Percentiles rank a stretch among this genome's conserved stretches.
phyloP scores from a whole-genome alignment of 1,140 invertebrate species.

The Eriocheir sinensis region DNA sequence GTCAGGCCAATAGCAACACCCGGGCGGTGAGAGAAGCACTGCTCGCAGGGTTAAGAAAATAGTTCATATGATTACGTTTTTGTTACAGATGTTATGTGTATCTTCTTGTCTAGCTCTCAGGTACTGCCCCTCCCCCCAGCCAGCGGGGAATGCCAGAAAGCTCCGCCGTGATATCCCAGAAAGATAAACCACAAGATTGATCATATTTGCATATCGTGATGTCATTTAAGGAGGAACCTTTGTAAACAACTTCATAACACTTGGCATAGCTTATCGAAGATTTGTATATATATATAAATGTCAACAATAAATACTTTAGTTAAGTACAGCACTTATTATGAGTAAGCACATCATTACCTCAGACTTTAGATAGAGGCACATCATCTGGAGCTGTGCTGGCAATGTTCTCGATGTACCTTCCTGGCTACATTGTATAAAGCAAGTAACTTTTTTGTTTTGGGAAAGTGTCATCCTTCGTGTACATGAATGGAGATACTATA shows the following conservation, averaged over 20 bases:
- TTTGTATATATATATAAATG: slow-evolving; percentile 77
- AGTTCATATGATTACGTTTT: slow-evolving; percentile 55
- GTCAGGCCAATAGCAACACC: slow-evolving; percentile 45
- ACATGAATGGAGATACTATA: too few relatives aligned
- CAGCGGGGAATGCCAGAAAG: not conserved
- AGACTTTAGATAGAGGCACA: slow-evolving; percentile 29
- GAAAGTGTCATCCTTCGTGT: not conserved
- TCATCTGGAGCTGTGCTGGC: not conserved
- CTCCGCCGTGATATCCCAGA: not conserved
- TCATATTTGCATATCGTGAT: slow-evolving; percentile 75
- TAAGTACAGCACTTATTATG: slow-evolving; percentile 66
- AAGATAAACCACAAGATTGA: slow-evolving; percentile 46
- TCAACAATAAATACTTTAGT: slow-evolving; percentile 67
- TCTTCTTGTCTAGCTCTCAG: slow-evolving; percentile 75
- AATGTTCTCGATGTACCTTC: slow-evolving; percentile 37
- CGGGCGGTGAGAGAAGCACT: slow-evolving; percentile 63
- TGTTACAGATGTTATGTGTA: slow-evolving; percentile 65
- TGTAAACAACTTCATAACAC: slow-evolving; percentile 70
- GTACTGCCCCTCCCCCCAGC: slow-evolving; percentile 59
- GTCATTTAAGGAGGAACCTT: slow-evolving; percentile 62
- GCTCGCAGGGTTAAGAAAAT: slow-evolving; percentile 62
- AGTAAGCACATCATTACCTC: slow-evolving; percentile 32
- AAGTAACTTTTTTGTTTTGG: slow-evolving; percentile 38
- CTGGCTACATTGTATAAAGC: slow-evolving; percentile 34
- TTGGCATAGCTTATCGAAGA: slow-evolving; percentile 76